Evolutionary conservation across 2,113 vertebrate genomes (phyloP), one percentile per base, ranked within the genome.

Genomic region (Brachyistius frenatus): DNA sequence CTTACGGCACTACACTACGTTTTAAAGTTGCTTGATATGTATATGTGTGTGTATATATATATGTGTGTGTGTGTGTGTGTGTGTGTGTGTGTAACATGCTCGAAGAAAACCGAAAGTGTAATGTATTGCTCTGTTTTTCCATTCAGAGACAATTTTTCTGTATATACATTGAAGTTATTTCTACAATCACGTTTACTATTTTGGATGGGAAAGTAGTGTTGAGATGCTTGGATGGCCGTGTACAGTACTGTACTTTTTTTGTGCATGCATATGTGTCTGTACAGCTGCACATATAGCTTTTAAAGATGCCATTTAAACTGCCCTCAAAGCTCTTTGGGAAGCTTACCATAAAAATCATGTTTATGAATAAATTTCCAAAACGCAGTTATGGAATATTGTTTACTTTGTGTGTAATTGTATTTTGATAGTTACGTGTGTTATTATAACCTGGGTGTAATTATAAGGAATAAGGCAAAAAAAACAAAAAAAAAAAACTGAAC

Each of bases 321-420:
- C 39, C 57, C 8, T 54, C 0, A 68, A 73, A 16, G 68, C 2
- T 30, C 71, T 62, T 49, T 58, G 53, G 16, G 54, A 65, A 56
- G 61, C 53, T 60, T 58, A 46, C 30, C 13, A 6, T 57, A 61
- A 75, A 72, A 73, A 76, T 72, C 7, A 64, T 50, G 31, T 53
- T 76, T 53, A 31, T 46, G 23, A 86, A 84, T 71, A 82, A 80
- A 84, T 66, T 23, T 11, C 50, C 6, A 60, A 46, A 23, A 1
- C 0, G 0, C 16, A 16, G 4, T 11, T 35, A 50, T 14, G n/a
- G 10, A 2, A 16, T 57, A 5, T 60, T 66, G 23, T 46, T 75
- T 53, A 36, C 67, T 54, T 44, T 30, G 7, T 47, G 3, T 15
- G 10, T 15, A 31, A 8, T 72, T 65, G 3, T 39, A 16, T 46